Percentiles rank a stretch among this genome's conserved stretches.
These are phyloP conservation scores for Bubo blakistoni DNA, from an alignment of 2,113 vertebrate genomes.

Conservation along the genomic window DNA sequence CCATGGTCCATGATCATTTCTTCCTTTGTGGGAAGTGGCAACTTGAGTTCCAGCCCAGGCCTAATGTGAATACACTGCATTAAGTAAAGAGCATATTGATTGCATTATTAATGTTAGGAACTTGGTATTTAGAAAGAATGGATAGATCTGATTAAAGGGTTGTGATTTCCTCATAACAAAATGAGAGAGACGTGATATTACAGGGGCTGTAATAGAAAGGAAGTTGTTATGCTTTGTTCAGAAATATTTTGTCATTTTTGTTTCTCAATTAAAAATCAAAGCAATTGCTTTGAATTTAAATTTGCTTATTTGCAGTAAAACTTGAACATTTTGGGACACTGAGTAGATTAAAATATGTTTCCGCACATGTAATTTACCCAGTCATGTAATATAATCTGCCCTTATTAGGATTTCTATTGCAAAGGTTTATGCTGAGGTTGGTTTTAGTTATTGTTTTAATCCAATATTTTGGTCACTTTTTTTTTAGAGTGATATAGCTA, in stretches of 20 bases:
- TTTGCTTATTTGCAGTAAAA: neutral
- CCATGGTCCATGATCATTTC: neutral
- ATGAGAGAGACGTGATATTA: neutral
- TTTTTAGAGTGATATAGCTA: neutral
- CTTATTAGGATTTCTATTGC: neutral
- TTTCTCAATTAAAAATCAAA: neutral
- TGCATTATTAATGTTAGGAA: neutral
- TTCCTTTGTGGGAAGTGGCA: neutral
- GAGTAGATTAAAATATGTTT: neutral
- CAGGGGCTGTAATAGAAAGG: neutral
- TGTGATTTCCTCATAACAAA: neutral
- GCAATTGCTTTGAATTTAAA: neutral
- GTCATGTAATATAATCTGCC: neutral
- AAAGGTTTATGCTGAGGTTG: neutral
- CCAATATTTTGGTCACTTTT: neutral
- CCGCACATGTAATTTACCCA: neutral
- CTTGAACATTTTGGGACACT: neutral
- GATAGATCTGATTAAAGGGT: neutral
- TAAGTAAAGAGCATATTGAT: neutral
- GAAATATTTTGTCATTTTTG: neutral
- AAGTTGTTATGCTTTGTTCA: neutral
- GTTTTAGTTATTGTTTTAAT: neutral
- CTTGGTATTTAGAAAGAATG: neutral
- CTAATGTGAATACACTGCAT: neutral
- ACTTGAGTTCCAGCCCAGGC: neutral